These are phyloP conservation scores for Staurois parvus DNA, from an alignment of 2,797 vertebrate species.

Conservation along the genomic window DNA sequence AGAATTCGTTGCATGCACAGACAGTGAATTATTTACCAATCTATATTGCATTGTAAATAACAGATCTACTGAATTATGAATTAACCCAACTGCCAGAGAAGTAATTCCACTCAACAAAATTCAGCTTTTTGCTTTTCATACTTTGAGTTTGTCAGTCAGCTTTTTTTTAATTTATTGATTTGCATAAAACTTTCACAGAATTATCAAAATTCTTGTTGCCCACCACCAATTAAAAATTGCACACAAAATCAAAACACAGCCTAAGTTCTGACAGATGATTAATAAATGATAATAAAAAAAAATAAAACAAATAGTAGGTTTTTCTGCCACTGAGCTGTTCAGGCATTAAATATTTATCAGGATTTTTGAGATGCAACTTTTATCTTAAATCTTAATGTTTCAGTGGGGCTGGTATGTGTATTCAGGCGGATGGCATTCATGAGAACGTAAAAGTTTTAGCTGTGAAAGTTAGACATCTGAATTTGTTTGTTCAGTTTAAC, in stretches of 20 bases:
- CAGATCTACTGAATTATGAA: constrained; percentile 81
- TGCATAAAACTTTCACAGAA: constrained; percentile 3
- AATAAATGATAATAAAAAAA: constrained; percentile 39
- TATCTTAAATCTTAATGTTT: constrained; percentile 50
- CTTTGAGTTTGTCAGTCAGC: constrained; percentile 28
- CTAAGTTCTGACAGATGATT: constrained; percentile 26
- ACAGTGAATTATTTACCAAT: constrained; percentile 84
- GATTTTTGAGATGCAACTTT: constrained; percentile 33
- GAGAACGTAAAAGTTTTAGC: constrained; percentile 8
- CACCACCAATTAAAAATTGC: constrained; percentile 45
- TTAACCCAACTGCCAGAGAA: constrained; percentile 80
- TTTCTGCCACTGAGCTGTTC: constrained; percentile 11
- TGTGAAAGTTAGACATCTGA: too few species aligned
- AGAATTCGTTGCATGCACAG: constrained; percentile 69
- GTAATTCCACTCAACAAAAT: constrained; percentile 70
- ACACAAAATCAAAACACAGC: constrained; percentile 32
- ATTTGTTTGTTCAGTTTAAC: too few species aligned
- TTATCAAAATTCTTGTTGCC: constrained; percentile 39
- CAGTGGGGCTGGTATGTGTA: not conserved
- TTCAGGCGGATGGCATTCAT: not conserved
- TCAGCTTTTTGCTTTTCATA: constrained; percentile 30
- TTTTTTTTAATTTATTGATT: constrained; percentile 2
- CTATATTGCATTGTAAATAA: constrained; percentile 82
- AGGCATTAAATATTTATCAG: constrained; percentile 48
- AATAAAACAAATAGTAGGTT: constrained; percentile 23